Base-by-base conservation (phyloP, 2,888 invertebrate species). In the Melangyna quadrimaculata region DNA sequence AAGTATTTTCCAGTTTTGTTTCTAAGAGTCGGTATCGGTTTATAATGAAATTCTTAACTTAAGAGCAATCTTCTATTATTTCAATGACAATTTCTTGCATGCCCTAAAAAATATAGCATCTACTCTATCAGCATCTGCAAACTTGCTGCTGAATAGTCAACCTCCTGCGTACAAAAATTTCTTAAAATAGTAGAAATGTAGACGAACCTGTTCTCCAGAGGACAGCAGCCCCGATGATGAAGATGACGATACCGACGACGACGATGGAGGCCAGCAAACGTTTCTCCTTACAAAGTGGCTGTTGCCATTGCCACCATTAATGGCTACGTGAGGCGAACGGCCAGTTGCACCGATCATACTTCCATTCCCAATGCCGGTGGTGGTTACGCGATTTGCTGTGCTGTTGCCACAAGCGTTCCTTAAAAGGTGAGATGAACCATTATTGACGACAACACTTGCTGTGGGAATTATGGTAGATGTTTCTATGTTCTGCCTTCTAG, bases 161-260 rank as follows among this genome's bases (percentile, higher is more conserved):
- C 6, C 24, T 35, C 24, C 19, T 24, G n/a, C 27, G n/a, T 40
- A 6, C 8, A 22, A 17, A 35, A 51, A 51, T 37, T 24, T 51
- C 67, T 51, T 67, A 51, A 72, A 61, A 69, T 43, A 72, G 88
- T 83, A 87, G 78, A 89, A 89, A 89, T n/a, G 89, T 89, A 89
- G 88, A 90, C 89, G 87, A 89, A 89, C 88, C 90, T 89, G 89
- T 88, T 89, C 89, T 78, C 79, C 82, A 35, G 84, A 78, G 82
- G 87, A 80, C 88, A 87, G 82, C 87, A 83, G 84, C 88, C 73
- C 82, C 77, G 88, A 59, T 55, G 84, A 53, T 63, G 79, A 48
- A 67, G 65, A 35, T 35, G 67, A 51, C 88, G 87, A 67, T 61
- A 78, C 37, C 67, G 81, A 61, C 63, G 84, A 61, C 63, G 84